These are phyloP conservation scores for Apis dorsata DNA, from an alignment of 1,140 invertebrate genomes.

Conservation along the genomic window DNA sequence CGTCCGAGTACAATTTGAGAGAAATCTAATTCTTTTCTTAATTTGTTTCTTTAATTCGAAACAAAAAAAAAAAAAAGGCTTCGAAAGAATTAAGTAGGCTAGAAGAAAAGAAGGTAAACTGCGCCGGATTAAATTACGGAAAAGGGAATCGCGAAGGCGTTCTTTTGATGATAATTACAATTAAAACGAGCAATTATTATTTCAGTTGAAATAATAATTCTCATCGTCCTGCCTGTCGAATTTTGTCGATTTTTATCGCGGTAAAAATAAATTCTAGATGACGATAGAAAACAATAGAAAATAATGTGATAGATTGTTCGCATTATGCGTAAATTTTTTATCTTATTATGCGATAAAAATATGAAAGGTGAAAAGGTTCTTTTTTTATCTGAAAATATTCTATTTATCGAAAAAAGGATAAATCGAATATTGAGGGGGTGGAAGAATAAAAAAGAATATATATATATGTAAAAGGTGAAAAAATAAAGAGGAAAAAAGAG, in stretches of 20 bases:
- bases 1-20: too few species aligned
- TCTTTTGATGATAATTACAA: constrained; percentile 8
- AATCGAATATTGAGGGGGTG: neutral
- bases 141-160: neutral
- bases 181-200: neutral
- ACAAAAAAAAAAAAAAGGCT: neutral
- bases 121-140: neutral
- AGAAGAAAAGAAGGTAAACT: neutral
- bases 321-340: too few species aligned
- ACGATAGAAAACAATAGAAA: too few species aligned
- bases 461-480: too few species aligned
- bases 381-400: too few species aligned
- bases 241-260: neutral
- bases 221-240: neutral
- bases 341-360: too few species aligned
- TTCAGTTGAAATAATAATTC: neutral
- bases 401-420: neutral
- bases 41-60: neutral
- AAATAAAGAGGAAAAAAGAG: too few species aligned
- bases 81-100: neutral
- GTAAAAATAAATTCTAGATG: neutral
- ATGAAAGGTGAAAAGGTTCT: too few species aligned
- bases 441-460: neutral
- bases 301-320: too few species aligned
- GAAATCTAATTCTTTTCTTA: neutral